These are phyloP conservation scores for Tetrax tetrax DNA, from an alignment of 2,113 vertebrate species.

Conservation along the genomic window DNA sequence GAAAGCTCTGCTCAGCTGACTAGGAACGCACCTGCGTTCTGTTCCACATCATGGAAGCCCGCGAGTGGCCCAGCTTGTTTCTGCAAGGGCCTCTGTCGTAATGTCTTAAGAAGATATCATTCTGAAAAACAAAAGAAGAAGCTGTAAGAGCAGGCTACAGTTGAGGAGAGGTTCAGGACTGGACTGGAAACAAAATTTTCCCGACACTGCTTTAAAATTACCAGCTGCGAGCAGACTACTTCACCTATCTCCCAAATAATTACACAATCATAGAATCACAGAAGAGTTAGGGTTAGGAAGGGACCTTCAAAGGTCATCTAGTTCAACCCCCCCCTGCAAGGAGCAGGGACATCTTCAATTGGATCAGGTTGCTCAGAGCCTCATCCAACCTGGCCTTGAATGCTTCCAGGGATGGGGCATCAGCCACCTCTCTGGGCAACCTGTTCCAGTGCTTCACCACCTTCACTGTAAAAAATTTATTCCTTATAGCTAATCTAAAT, in stretches of 20 bases:
- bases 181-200: not conserved
- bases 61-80: conserved; percentile 96
- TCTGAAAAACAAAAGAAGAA: conserved; percentile 78
- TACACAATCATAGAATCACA: not conserved
- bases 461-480: no score
- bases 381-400: no score
- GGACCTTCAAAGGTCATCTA: no score
- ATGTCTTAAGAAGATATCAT: conserved; percentile 96
- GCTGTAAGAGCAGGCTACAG: not conserved
- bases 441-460: no score
- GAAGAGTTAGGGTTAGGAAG: no score
- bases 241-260: not conserved
- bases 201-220: not conserved
- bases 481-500: no score
- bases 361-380: no score
- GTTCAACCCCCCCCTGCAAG: no score
- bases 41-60: conserved; percentile 97
- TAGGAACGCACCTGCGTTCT: conserved; percentile 87
- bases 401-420: no score
- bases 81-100: conserved; percentile 96
- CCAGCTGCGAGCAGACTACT: not conserved
- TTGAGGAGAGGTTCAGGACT: not conserved
- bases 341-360: no score
- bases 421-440: no score
- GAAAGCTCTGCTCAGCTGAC: not conserved